Evolutionary conservation across 2,113 vertebrate species (phyloP).

Genomic region (Fukomys damarensis): DNA sequence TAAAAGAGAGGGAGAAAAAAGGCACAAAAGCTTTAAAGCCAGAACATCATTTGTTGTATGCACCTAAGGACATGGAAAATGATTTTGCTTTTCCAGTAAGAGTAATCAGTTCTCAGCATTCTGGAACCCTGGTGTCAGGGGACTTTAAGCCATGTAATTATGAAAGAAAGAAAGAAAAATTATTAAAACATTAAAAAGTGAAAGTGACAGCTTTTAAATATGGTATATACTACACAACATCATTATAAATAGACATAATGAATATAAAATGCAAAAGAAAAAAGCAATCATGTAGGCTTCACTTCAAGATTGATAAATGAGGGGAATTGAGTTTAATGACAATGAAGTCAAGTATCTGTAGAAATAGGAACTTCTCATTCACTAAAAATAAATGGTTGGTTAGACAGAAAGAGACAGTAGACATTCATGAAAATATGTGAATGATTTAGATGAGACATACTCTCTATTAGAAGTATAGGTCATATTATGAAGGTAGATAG

Average conservation of each 20-base stretch:
- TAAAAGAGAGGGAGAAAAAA: not conserved
- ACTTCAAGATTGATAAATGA: not conserved
- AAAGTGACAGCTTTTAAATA: not conserved
- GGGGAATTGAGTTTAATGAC: not conserved
- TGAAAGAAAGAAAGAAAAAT: constrained; percentile 19
- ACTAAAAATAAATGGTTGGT: constrained; percentile 25
- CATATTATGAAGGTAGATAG: not conserved
- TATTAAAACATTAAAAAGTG: constrained; percentile 11
- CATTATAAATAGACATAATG: not conserved
- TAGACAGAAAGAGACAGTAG: not conserved
- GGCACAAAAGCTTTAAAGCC: not conserved
- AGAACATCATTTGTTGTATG: constrained; percentile 36
- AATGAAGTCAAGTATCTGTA: not conserved
- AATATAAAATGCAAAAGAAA: not conserved
- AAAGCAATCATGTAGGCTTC: not conserved
- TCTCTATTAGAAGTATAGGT: not conserved
- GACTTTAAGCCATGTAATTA: constrained; percentile 42
- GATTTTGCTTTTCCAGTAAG: constrained; percentile 52
- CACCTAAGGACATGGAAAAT: constrained; percentile 52
- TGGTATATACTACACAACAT: not conserved
- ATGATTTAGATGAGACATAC: not conserved
- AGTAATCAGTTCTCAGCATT: constrained; percentile 32
- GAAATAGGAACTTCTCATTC: not conserved
- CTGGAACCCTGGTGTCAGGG: not conserved
- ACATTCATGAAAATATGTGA: not conserved